Conservation (phyloP, 1,140 invertebrate species). For the Yoshiicerus persimilis region DNA sequence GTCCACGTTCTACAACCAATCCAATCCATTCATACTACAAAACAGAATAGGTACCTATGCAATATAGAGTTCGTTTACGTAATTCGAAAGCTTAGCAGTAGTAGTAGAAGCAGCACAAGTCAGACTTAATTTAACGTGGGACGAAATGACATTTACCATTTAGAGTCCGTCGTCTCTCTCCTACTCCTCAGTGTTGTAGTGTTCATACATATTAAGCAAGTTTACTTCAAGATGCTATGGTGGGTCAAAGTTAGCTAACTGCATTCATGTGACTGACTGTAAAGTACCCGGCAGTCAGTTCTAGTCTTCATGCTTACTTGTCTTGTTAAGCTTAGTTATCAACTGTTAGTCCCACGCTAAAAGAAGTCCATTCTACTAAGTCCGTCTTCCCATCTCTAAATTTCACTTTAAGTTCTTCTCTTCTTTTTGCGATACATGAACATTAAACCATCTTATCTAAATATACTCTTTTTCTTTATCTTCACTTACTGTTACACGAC, state of each 20-base stretch:
- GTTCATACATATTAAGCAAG: background rate
- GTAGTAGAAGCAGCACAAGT: background rate
- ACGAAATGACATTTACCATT: background rate
- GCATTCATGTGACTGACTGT: background rate
- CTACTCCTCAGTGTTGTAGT: too few relatives aligned
- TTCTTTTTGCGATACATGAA: background rate
- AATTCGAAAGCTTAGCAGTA: background rate
- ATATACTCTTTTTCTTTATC: background rate
- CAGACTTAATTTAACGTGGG: background rate
- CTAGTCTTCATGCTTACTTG: background rate
- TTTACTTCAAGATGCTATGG: background rate
- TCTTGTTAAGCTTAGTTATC: background rate
- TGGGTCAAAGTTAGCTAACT: background rate
- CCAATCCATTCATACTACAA: background rate
- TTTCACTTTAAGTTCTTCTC: background rate
- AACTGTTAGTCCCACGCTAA: background rate
- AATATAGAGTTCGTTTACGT: background rate
- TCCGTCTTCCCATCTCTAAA: background rate
- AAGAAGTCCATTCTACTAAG: background rate
- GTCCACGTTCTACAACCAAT: background rate
- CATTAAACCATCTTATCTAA: background rate
- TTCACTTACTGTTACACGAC: background rate
- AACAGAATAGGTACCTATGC: background rate
- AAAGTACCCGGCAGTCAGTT: background rate
- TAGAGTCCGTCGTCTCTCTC: background rate